Base-by-base conservation (phyloP, 64 coral and sea anemone species). In the Stichodactyla mertensii region DNA sequence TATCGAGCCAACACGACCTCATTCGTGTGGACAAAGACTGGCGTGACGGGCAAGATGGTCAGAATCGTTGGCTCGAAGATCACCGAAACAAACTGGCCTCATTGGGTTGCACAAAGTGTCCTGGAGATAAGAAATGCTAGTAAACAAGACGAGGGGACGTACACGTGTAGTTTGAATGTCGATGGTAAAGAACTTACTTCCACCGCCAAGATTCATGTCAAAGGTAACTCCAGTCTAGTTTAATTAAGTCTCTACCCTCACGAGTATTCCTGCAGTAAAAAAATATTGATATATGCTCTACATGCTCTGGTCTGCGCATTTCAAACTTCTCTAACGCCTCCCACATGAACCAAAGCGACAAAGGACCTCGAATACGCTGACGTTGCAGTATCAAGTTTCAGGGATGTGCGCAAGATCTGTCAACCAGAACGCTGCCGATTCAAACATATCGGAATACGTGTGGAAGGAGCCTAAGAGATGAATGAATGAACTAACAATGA, bases 101-200 rank as follows among this genome's bases (percentile, higher is more conserved):
- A n/a, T 5, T 66, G 51, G 77, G 77, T 31, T 16, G 31, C 3
- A 10, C 77, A 89, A 77, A 82, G 66, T 77, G 82, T 85, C 28
- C 66, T 89, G 66, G 64, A 89, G 36, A 74, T 89, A 55, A 56
- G 88, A 54, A 78, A 89, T 78, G 88, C 82, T 11, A 89, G 36
- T 14, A 55, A 56, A 18, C 31, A 78, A 11, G 88, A 89, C 19
- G 80, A 77, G 5, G 88, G 88, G 2, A 89, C 52, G 31, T 89
- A 89, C 54, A 83, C 53, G 60, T 89, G 88, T 24, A 57, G 87
- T 12, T 57, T 79, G 52, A 19, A 89, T 6, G 26, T 78, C 70
- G 15, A 23, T 56, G 62, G 45, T 14, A 52, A 26, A 60, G 52
- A 52, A 14, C 2, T 52, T 16, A 58, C 52, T 84, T 51, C 54